Percentiles rank a stretch among this genome's conserved stretches.
These are phyloP conservation scores for Atlantisia rogersi DNA, from an alignment of 2,113 vertebrate species.

Conservation along the genomic window DNA sequence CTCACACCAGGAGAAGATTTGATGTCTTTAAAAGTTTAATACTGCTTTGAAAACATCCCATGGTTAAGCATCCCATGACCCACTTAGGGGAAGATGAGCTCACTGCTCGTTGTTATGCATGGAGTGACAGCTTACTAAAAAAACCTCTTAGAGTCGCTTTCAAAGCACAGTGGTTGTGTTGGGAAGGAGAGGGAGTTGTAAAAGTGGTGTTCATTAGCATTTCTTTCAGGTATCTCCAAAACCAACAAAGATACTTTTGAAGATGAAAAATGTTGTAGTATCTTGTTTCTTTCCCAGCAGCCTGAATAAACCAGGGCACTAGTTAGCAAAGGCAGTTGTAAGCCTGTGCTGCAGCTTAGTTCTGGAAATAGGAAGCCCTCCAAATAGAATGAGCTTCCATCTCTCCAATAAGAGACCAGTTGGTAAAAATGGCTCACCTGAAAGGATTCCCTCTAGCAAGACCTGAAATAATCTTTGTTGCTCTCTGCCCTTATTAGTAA, in stretches of 20 bases:
- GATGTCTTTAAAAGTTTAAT: conserved; percentile 37
- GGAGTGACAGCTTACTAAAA: not conserved
- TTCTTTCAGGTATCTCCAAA: not conserved
- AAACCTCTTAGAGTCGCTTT: conserved; percentile 13
- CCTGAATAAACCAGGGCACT: not conserved
- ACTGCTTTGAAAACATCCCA: not conserved
- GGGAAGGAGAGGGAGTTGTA: not conserved
- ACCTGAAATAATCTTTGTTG: not conserved
- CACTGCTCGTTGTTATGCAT: not conserved
- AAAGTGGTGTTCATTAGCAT: conserved; percentile 1
- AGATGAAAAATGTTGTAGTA: not conserved
- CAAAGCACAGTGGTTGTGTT: conserved; percentile 25
- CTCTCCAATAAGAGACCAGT: not conserved
- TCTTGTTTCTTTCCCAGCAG: not conserved
- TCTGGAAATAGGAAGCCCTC: not conserved
- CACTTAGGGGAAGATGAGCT: conserved; percentile 13
- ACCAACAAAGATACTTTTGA: conserved; percentile 29
- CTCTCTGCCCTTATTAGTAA: not conserved
- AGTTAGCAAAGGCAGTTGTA: not conserved
- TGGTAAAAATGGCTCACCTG: not conserved
- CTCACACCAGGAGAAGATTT: not conserved
- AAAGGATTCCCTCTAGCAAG: not conserved
- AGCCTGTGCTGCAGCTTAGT: not conserved
- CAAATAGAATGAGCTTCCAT: not conserved
- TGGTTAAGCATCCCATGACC: conserved; percentile 7